phyloP scores from a whole-genome alignment of 1,140 invertebrate genomes.

The Dendrolimus kikuchii region DNA sequence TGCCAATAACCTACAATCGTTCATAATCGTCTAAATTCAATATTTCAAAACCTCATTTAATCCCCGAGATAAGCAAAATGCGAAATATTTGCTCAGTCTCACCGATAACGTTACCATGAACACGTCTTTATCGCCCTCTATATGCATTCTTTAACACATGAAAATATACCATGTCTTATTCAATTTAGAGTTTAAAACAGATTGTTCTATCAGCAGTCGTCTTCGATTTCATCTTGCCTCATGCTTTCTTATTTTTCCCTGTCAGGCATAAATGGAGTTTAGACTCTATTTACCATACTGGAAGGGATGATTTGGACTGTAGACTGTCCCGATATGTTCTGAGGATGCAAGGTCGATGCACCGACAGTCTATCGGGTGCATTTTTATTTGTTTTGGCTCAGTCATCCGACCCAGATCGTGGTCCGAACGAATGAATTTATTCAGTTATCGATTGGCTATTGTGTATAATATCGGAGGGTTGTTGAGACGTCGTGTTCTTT shows the following conservation, averaged over 20 bases:
- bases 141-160: conserved; percentile 12
- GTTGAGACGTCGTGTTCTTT: conserved; percentile 27
- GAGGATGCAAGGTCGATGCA: conserved; percentile 65
- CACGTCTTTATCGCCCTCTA: conserved; percentile 58
- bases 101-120: conserved; percentile 56
- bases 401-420: conserved; percentile 63
- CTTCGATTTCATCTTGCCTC: conserved; percentile 65
- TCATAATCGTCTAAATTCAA: conserved; percentile 50
- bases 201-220: conserved; percentile 23
- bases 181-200: conserved; percentile 30
- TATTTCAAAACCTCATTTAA: conserved; percentile 59
- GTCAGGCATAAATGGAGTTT: conserved; percentile 5
- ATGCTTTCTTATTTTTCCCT: conserved; percentile 63
- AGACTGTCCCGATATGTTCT: conserved; percentile 23
- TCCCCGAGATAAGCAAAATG: conserved; percentile 54
- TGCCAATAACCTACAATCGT: conserved; percentile 6
- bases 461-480: conserved; percentile 51
- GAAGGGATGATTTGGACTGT: conserved; percentile 14
- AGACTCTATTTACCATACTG: neutral
- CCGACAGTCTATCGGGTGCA: conserved; percentile 54
- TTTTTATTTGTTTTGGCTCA: conserved; percentile 68
- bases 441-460: conserved; percentile 63
- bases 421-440: conserved; percentile 63
- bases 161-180: conserved; percentile 20
- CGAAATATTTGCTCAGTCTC: conserved; percentile 62